Evolutionary conservation across 2,113 vertebrate species (phyloP), one percentile per base, ranked within the genome.

Genomic region (Zosterops hypoxanthus): DNA sequence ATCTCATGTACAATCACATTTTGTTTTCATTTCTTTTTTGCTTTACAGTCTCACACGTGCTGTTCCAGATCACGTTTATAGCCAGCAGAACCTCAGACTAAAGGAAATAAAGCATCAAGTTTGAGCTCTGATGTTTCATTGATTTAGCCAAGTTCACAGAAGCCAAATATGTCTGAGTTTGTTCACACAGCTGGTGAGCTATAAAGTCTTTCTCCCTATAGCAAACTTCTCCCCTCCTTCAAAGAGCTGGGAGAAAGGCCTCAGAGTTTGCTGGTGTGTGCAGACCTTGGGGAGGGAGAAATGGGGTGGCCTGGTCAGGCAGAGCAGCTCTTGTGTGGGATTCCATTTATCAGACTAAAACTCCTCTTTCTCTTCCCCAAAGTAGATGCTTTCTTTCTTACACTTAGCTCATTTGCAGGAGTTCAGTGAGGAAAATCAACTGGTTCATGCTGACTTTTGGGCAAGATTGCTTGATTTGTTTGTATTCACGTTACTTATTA

Each of bases 1-100:
- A 90, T 97, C 91, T 96, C 92, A 81, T 82, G 31, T 97, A 97
- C 77, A 91, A 85, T 96, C 91, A 53, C 94, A 96, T 97, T 97
- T 92, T 90, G 81, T 95, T 97, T 96, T 95, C 64, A 86, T 95
- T 96, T 94, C 89, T 94, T 68, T 93, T 93, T 92, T 79, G 78
- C 92, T 90, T 92, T 71, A 56, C 78, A 69, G 78, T 80, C 92
- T 95, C 82, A 86, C 87, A 92, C 7, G 13, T 93, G 94, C 68
- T 90, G 79, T 73, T 97, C 90, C 90, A 93, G 82, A 94, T 96
- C 93, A 90, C 42, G 17, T 95, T 96, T 94, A 82, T 91, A 91
- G 83, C 0, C 0, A 95, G 70, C 92, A 92, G 88, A 93, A 80
- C 59, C 59, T 94, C 60, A 87, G 79, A 92, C 44, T 17, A 66